Evolutionary conservation across 2,113 vertebrate genomes (phyloP), one percentile per base, ranked within the genome.

Genomic region (Microcebus murinus): DNA sequence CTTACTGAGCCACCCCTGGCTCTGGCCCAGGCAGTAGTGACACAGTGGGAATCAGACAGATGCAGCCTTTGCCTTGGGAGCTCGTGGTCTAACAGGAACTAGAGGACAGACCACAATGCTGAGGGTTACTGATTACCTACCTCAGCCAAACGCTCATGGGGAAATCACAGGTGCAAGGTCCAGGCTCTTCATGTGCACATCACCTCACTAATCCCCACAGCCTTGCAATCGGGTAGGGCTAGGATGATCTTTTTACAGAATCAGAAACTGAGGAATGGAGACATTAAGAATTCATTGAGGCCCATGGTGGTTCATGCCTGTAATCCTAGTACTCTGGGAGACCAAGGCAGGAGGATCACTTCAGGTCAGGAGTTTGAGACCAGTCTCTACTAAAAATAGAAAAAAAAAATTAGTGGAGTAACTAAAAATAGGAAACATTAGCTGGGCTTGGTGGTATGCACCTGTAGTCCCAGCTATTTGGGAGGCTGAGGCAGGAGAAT

Each of bases 121-220:
- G 68, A 81, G 25, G 21, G 52, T 8, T 29, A 55, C 18, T 0
- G 0, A 0, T 5, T 0, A 15, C 50, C 55, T 11, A 0, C 36
- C 5, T 45, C 9, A 18, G 31, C 11, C 27, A 11, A 36, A 11
- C 20, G 1, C 55, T 21, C 5, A 8, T 7, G 21, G 21, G 17
- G 50, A 23, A 6, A 3, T 15, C 0, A 3, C 6, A n/a, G 50
- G 25, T 6, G 20, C 67, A 71, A 39, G n/a, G 68, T 23, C 20
- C 2, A 6, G 57, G 20, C 42, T n/a, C 25, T 12, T 15, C 6
- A 7, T 1, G 3, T 27, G 36, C 11, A 2, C 4, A 8, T 36
- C 45, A 36, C 13, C 42, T 63, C 73, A 1, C 63, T 7, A 15
- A 2, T 31, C 4, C 83, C 18, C 63, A 36, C 27, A 55, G 5